These are phyloP conservation scores for Trissolcus brochymenae DNA, from an alignment of 2,888 invertebrate genomes.

Conservation along the genomic window DNA sequence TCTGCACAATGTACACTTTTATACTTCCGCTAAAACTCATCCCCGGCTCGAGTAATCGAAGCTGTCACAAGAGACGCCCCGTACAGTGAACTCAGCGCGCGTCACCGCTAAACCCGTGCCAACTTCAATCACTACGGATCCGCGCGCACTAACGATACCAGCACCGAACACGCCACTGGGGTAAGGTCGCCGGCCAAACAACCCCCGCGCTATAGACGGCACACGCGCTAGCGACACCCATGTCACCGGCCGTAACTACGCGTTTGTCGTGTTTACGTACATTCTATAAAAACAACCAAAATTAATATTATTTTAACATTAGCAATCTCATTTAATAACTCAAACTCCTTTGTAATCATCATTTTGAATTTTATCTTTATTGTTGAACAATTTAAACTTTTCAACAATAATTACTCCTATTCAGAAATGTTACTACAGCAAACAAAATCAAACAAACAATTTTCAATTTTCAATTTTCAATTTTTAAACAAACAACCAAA, in stretches of 20 bases:
- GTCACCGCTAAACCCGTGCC: conserved; percentile 7
- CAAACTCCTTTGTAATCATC: too few relatives aligned
- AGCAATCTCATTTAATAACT: too few relatives aligned
- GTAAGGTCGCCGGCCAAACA: conserved; percentile 54
- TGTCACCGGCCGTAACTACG: conserved; percentile 24
- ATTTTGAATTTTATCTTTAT: too few relatives aligned
- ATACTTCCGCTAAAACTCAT: too few relatives aligned
- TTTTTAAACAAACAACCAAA: too few relatives aligned
- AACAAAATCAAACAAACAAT: too few relatives aligned
- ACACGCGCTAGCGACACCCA: conserved; percentile 37
- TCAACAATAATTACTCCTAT: too few relatives aligned
- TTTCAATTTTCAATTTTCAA: too few relatives aligned
- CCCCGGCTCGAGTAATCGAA: neutral
- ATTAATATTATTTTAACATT: too few relatives aligned
- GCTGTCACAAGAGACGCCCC: conserved; percentile 21
- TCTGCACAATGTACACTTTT: too few relatives aligned
- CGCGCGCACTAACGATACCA: conserved; percentile 67
- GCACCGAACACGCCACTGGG: conserved; percentile 45
- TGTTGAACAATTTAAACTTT: too few relatives aligned
- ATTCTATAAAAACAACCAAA: neutral
- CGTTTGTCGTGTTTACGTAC: conserved; percentile 20
- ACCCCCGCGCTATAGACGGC: conserved; percentile 39
- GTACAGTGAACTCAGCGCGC: conserved; percentile 28
- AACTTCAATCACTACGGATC: conserved; percentile 62
- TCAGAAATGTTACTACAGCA: too few relatives aligned